Base-by-base conservation (phyloP, 2,888 invertebrate species). In the Macrosiphum euphorbiae region DNA sequence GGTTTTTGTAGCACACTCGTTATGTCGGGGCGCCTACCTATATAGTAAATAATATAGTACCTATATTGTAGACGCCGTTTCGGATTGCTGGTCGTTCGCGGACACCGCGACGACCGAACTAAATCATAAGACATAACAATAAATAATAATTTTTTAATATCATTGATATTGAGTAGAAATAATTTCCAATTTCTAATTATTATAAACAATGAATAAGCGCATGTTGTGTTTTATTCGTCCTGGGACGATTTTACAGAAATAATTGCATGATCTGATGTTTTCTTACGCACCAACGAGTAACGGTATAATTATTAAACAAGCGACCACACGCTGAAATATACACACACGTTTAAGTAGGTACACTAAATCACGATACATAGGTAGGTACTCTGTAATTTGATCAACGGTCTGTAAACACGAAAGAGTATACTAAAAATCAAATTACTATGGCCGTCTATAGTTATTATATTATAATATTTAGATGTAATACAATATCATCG, bases 1-100 rank as follows among this genome's bases (percentile, higher is more conserved):
- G 94, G 90, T 94, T 94, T 92, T 94, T 94, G 90, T 94, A 87
- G 94, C 90, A 67, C 94, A 87, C 67, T 85, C 35, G 93, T 89
- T 50, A 16, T 44, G 58, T 20, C 78, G 41, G n/a, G 50, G 78
- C 90, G 90, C 90, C 44, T 67, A 52, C 20, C n/a, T 44, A 47
- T 86, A 47, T 5, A 47, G 47, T 26, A 44, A 44, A 44, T 35
- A 58, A 26, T 58, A 58, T 58, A 58, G 55, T 78, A 47, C 47
- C 47, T 11, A 20, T 78, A 78, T 41, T 20, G 35, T 78, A 20
- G 78, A 78, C 78, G 78, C 20, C 20, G 78, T 78, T 20, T 78
- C 35, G 78, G 35, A 7, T 78, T 78, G 35, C 35, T 35, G 8
- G 35, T 35, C 20, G 78, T 78, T 35, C 35, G 35, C 20, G 35